Evolutionary conservation across 2,113 vertebrate species (phyloP), one percentile per base, ranked within the genome.

Genomic region (Prolemur simus): DNA sequence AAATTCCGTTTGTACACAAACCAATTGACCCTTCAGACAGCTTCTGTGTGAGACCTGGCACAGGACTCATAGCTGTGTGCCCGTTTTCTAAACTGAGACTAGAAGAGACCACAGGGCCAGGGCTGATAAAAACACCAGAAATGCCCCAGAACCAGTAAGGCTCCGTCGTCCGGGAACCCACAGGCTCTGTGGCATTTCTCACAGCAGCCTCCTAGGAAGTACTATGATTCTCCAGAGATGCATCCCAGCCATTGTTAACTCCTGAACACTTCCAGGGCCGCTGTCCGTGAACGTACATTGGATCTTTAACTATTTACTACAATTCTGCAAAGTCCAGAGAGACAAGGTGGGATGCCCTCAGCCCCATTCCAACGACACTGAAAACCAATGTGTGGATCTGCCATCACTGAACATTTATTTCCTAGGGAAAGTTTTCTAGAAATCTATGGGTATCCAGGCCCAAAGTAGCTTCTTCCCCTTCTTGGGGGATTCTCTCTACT

Each of bases 61-160:
- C 39, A 74, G n/a, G 12, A 96, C 54, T n/a, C 25, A 29, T 0
- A 63, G 56, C 76, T 68, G 21, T 25, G 23, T 73, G 69, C 17
- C 87, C 58, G 64, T 76, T 94, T 94, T 76, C 74, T 94, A 87
- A 74, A 94, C 68, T 54, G n/a, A 80, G 45, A 15, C 49, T 39
- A n/a, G 56, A 96, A 34, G 49, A 11, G 13, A 37, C 12, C n/a
- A 34, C 1, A 8, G 45, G 58, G 52, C 23, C 71, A 63, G 18
- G 64, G 69, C 47, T 29, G 42, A 92, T 32, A 9, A 83, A 87
- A 42, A 60, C 66, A n/a, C 14, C 13, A 45, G 89, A 68, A 78
- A 95, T 73, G 63, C 47, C 21, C 58, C 84, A 32, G 37, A 47
- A 42, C n/a, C 49, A 25, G 34, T 68, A 37, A 76, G n/a, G 37